These are phyloP conservation scores for Diorhabda sublineata DNA, from an alignment of 1,140 invertebrate species.

Conservation along the genomic window DNA sequence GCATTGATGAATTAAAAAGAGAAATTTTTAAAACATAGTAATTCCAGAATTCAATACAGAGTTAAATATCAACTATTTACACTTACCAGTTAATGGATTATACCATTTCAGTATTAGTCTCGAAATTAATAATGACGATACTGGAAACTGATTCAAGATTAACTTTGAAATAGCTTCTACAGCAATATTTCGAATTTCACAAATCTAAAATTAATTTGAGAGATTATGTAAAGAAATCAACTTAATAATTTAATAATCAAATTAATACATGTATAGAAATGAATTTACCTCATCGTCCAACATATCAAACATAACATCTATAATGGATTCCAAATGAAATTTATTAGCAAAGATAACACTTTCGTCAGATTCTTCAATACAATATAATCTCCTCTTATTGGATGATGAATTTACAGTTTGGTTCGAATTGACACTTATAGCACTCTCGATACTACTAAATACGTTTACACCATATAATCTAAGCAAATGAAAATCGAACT, in stretches of 20 bases:
- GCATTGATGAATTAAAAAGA: too few relatives aligned
- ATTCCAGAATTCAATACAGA: too few relatives aligned
- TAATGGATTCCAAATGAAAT: conserved; percentile 25
- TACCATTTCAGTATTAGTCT: conserved; percentile 35
- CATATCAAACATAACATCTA: conserved; percentile 34
- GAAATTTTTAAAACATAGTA: too few relatives aligned
- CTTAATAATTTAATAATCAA: conserved; percentile 8
- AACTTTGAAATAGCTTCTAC: conserved; percentile 22
- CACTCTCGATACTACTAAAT: conserved; percentile 18
- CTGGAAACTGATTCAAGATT: conserved; percentile 22
- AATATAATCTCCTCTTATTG: conserved; percentile 22
- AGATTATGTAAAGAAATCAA: conserved; percentile 9
- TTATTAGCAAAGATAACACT: conserved; percentile 9
- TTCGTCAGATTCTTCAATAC: conserved; percentile 15
- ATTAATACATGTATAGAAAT: background rate
- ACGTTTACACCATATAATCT: conserved; percentile 27
- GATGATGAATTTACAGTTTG: background rate
- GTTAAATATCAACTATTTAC: background rate
- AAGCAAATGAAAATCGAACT: too few relatives aligned
- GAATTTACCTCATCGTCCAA: conserved; percentile 36
- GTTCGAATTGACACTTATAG: background rate
- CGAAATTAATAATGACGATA: conserved; percentile 24
- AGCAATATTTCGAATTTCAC: conserved; percentile 24
- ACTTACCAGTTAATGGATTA: conserved; percentile 33
- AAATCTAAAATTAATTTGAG: conserved; percentile 21